Conservation (phyloP, 2,113 vertebrate genomes). For the Aptenodytes forsteri region DNA sequence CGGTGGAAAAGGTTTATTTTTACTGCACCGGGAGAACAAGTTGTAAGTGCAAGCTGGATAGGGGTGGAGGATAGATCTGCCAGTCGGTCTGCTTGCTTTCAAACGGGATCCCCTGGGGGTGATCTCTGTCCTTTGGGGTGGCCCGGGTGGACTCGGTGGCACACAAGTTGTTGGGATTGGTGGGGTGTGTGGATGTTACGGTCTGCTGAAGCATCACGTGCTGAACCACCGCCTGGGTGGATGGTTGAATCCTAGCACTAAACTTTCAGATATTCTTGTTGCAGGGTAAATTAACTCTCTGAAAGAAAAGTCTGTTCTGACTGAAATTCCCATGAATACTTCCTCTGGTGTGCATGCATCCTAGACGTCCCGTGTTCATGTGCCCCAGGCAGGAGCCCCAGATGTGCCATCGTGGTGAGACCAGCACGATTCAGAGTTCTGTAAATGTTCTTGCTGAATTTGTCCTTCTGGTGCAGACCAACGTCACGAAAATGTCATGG, state of each 20-base stretch:
- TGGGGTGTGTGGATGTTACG: fast-evolving
- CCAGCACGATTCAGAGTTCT: background rate
- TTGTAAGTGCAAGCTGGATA: background rate
- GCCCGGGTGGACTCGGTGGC: background rate
- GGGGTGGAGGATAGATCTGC: background rate
- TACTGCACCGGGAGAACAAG: background rate
- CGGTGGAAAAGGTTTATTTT: background rate
- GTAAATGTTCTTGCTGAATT: background rate
- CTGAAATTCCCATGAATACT: background rate
- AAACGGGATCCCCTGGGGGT: background rate
- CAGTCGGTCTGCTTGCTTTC: background rate
- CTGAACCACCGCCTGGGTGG: background rate
- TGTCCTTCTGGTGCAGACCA: background rate
- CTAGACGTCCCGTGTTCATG: fast-evolving
- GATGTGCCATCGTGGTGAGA: background rate
- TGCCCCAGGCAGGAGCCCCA: background rate
- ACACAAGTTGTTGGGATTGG: background rate
- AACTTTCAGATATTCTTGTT: background rate
- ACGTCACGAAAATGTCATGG: fast-evolving
- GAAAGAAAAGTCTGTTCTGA: background rate
- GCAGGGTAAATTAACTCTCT: background rate
- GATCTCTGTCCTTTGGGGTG: background rate
- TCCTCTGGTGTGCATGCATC: background rate
- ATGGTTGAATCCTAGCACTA: background rate
- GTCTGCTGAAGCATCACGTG: background rate